Evolutionary conservation across 2,888 invertebrate genomes (phyloP).

Genomic region (Mayetiola destructor): DNA sequence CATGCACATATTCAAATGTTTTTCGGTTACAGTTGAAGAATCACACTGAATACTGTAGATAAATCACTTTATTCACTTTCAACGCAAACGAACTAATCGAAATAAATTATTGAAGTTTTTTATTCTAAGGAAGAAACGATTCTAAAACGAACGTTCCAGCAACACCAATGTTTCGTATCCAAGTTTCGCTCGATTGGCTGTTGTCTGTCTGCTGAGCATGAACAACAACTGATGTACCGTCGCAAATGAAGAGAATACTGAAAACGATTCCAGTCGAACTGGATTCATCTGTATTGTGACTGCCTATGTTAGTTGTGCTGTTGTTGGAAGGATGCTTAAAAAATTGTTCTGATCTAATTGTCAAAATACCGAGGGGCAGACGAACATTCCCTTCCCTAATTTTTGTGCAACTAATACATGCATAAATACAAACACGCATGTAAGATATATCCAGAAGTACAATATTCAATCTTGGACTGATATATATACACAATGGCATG

Average conservation of each 20-base stretch:
- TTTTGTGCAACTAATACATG: background rate
- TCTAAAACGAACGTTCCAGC: too few relatives aligned
- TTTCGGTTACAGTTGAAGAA: too few relatives aligned
- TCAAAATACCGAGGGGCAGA: constrained; percentile 21
- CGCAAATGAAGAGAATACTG: background rate
- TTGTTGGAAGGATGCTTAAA: constrained; percentile 28
- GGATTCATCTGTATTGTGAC: constrained; percentile 23
- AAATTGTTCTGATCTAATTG: constrained; percentile 28
- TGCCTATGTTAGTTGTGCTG: constrained; percentile 26
- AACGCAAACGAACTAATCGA: too few relatives aligned
- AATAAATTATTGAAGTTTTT: too few relatives aligned
- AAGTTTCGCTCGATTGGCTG: too few relatives aligned
- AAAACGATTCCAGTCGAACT: background rate
- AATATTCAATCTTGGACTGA: background rate
- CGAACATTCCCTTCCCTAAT: constrained; percentile 15
- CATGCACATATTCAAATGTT: too few relatives aligned
- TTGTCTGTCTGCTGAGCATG: constrained; percentile 9
- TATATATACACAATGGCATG: background rate
- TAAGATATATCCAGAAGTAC: too few relatives aligned
- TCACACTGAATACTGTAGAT: too few relatives aligned
- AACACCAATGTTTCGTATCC: too few relatives aligned
- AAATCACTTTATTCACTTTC: too few relatives aligned
- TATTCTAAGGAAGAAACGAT: too few relatives aligned
- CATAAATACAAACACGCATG: background rate
- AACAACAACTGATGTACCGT: background rate